These are phyloP conservation scores for Neodiprion fabricii DNA, from an alignment of 1,140 invertebrate genomes.

Conservation along the genomic window DNA sequence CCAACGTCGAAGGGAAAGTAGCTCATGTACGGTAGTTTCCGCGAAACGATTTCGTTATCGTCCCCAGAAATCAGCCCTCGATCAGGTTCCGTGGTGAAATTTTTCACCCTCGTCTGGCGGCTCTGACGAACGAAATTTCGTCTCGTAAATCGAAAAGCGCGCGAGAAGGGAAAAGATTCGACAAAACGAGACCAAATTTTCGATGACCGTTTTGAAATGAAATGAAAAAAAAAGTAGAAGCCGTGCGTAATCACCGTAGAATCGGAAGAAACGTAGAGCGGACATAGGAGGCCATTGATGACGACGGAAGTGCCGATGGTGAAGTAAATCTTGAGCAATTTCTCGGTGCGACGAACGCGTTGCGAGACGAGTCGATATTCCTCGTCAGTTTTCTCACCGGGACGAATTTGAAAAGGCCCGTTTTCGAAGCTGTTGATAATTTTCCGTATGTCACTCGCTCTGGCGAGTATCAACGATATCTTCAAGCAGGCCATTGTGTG, in stretches of 20 bases:
- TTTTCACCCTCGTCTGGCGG: too few relatives aligned
- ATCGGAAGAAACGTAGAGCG: background rate
- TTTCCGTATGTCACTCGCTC: background rate
- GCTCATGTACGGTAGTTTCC: background rate
- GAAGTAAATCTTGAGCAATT: background rate
- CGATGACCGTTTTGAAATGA: too few relatives aligned
- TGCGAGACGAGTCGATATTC: background rate
- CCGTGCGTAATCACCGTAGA: background rate
- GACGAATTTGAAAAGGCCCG: background rate
- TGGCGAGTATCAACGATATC: background rate
- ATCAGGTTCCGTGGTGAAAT: too few relatives aligned
- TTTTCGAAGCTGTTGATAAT: background rate
- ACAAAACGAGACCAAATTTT: too few relatives aligned
- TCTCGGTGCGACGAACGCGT: background rate
- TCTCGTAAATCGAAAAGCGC: too few relatives aligned
- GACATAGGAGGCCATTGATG: background rate
- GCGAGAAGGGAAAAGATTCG: too few relatives aligned
- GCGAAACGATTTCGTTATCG: too few relatives aligned
- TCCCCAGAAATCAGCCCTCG: too few relatives aligned
- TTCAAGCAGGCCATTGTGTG: background rate
- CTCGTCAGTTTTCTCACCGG: background rate
- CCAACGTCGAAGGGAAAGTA: slow-evolving; percentile 2
- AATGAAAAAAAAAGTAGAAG: too few relatives aligned
- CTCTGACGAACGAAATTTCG: too few relatives aligned
- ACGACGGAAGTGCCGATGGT: background rate